Percentiles rank a stretch among this genome's conserved stretches.
Conservation (phyloP, 2,797 vertebrate genomes). For the Galago senegalensis region DNA sequence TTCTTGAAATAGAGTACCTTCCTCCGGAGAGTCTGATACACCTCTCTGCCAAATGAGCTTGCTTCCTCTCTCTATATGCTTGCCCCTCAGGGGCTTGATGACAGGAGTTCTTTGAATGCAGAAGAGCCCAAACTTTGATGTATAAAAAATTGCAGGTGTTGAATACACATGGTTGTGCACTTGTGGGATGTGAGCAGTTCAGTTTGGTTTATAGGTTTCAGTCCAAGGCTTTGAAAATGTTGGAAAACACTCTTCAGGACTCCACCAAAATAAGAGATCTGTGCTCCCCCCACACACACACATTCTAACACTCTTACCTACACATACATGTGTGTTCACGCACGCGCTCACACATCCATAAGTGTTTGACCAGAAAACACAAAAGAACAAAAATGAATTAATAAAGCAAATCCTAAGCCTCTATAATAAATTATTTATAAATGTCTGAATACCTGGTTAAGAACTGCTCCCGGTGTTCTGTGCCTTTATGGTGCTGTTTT, state of each 20-base stretch:
- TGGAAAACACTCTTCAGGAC: conserved; percentile 52
- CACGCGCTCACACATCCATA: too few relatives aligned
- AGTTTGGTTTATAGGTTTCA: conserved; percentile 31
- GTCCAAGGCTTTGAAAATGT: conserved; percentile 66
- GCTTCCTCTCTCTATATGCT: background rate
- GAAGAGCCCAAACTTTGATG: conserved; percentile 15
- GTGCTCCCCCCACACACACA: too few relatives aligned
- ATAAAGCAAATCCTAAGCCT: conserved; percentile 66
- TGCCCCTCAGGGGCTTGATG: background rate
- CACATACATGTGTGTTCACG: too few relatives aligned
- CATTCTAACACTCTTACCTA: background rate
- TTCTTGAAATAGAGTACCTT: conserved; percentile 34
- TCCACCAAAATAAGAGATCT: conserved; percentile 39
- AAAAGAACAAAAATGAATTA: conserved; percentile 69
- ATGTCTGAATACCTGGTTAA: conserved; percentile 66
- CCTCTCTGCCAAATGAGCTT: background rate
- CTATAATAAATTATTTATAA: conserved; percentile 62
- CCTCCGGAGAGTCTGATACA: background rate
- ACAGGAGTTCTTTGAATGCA: conserved; percentile 1
- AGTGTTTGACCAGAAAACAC: conserved; percentile 57
- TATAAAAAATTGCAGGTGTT: conserved; percentile 53
- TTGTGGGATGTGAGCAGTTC: background rate
- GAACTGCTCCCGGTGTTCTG: conserved; percentile 50
- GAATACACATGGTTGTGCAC: background rate
- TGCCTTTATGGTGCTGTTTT: conserved; percentile 72